Evolutionary conservation across 2,797 vertebrate species (phyloP), one percentile per base, ranked within the genome.

Genomic region (Darevskia mixta): DNA sequence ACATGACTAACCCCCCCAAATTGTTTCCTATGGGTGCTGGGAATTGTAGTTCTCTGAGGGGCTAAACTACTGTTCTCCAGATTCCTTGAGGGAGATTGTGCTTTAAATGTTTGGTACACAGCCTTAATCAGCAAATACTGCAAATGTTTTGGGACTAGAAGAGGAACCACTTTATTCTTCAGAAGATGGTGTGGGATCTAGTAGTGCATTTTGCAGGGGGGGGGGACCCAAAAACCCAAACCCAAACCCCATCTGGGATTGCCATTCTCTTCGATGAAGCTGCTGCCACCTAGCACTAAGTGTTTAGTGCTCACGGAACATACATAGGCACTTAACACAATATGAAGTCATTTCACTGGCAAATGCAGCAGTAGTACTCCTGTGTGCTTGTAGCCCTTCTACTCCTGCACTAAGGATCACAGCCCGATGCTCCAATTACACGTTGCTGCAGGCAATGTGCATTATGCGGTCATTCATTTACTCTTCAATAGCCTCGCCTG

Each of bases 391-490:
- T 58, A 80, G 20, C 3, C 27, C 67, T 71, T 4, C 45, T 73
- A 17, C 61, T 41, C 49, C 41, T 27, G 72, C 32, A 41, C 49
- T 49, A 73, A 72, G 17, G 32, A 58, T 58, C 66, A 58, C 15
- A 38, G n/a, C 66, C 66, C 27, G 20, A 71, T 45, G 77, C 66
- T 79, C 77, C 77, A 80, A 58, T 79, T 71, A 80, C 66, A 86
- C 4, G 18, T 86, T 80, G 6, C 69, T 0, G 1, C 90, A 90
- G 94, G 90, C 92, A 87, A 91, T 76, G 86, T 81, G 35, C 32
- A 35, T 7, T 94, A 18, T 91, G 93, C 87, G 93, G 91, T 89
- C 15, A 71, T 79, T 83, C 92, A 82, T 88, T 71, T 94, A 91
- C 89, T 85, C 89, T 61, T 58, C 15, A 80, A 49, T 23, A 72